Percentiles rank a stretch among this genome's conserved stretches.
Evolutionary conservation across 2,888 invertebrate species (phyloP).

Genomic region (Pseudoips prasinana): DNA sequence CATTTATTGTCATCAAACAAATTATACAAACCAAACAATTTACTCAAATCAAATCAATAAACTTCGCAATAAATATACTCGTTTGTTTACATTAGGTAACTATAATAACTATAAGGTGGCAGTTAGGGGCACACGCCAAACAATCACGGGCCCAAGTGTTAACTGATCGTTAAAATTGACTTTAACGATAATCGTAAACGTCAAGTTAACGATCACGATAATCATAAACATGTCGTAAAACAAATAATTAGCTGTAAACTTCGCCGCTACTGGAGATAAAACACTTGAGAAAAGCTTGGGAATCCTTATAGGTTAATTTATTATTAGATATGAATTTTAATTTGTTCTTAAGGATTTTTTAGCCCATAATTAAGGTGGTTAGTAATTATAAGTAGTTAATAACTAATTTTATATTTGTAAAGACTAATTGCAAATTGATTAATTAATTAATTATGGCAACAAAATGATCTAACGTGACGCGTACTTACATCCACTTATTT

Average conservation of each 20-base stretch:
- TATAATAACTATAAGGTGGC: constrained; percentile 55
- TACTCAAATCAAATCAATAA: constrained; percentile 4
- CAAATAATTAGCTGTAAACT: constrained; percentile 69
- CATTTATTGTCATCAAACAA: too few relatives aligned
- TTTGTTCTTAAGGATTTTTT: too few relatives aligned
- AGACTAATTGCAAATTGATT: too few relatives aligned
- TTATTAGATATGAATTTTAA: too few relatives aligned
- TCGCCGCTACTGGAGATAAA: constrained; percentile 39
- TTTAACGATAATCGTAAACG: constrained; percentile 74
- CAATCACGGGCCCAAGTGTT: constrained; percentile 68
- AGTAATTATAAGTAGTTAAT: too few relatives aligned
- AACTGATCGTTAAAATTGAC: constrained; percentile 75
- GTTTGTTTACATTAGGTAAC: constrained; percentile 61
- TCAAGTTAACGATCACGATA: constrained; percentile 71
- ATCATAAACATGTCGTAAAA: constrained; percentile 77
- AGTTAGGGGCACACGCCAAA: constrained; percentile 46
- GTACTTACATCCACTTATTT: too few relatives aligned
- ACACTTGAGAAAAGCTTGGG: constrained; percentile 15
- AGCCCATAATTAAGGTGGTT: too few relatives aligned
- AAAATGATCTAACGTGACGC: too few relatives aligned
- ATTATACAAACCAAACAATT: too few relatives aligned
- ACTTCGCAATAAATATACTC: constrained; percentile 18
- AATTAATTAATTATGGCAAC: too few relatives aligned
- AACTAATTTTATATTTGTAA: too few relatives aligned
- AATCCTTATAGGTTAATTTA: too few relatives aligned